Conservation (phyloP, 2,888 invertebrate species). For the Calameuta pallipes region DNA sequence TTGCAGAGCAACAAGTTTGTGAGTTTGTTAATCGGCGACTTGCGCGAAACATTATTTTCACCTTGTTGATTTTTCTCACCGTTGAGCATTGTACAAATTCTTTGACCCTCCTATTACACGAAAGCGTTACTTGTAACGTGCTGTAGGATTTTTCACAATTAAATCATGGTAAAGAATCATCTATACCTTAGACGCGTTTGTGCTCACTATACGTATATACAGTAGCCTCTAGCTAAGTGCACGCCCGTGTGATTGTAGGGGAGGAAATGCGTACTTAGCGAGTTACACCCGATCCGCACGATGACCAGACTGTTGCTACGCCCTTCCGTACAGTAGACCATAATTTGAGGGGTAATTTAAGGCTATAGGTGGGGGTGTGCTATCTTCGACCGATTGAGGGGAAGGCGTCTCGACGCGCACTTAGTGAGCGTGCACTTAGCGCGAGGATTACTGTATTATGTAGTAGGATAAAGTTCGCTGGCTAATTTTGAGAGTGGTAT, state of each 20-base stretch:
- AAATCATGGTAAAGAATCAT: neutral
- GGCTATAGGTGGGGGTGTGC: neutral
- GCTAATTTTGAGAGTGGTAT: neutral
- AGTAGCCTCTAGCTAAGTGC: neutral
- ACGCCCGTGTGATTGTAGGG: neutral
- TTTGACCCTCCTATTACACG: neutral
- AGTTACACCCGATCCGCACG: neutral
- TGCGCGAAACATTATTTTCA: neutral
- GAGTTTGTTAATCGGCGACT: constrained; percentile 30
- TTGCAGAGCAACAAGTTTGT: constrained; percentile 37
- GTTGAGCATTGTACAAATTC: neutral
- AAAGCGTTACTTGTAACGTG: neutral
- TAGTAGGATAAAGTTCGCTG: neutral
- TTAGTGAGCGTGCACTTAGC: neutral
- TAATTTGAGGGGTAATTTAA: neutral
- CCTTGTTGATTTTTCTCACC: neutral
- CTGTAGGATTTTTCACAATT: neutral
- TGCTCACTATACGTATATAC: neutral
- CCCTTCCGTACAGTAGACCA: too few relatives aligned
- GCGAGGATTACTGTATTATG: neutral
- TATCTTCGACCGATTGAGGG: neutral
- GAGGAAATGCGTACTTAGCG: neutral
- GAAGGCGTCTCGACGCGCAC: neutral
- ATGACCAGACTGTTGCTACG: neutral
- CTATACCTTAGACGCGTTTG: neutral